Base-by-base conservation (phyloP, 2,113 vertebrate genomes). In the Acrocephalus arundinaceus region DNA sequence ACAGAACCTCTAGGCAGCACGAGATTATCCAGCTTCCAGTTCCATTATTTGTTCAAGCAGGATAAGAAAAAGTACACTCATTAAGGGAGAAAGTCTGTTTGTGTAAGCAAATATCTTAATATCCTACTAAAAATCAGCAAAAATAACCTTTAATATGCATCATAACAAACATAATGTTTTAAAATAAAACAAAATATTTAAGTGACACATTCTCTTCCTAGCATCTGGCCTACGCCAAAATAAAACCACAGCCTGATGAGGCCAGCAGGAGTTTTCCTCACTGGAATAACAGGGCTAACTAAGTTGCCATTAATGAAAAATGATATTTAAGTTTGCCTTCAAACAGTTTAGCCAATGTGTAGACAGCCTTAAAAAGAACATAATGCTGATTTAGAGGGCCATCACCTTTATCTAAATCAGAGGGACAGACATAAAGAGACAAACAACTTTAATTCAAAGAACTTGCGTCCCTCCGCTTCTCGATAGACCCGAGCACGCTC, bases 381-480 rank as follows among this genome's bases (percentile, higher is more conserved):
- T 39, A 87, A 72, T 19, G 55, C 48, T 72, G 52, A 89, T 89
- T 89, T 72, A 93, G 77, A 23, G 0, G 2, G 65, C 66, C 63
- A 89, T 81, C 87, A 89, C 74, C 65, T 78, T 89, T 65, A 71
- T 89, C 84, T 84, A 63, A 94, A 93, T 87, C 66, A 93, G 48
- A 89, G 61, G 61, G 33, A 68, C 58, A 87, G 90, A 89, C 89
- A 67, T 59, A 87, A 83, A 79, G 80, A 89, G 87, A 87, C 80
- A 92, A 90, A 92, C 59, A 94, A 83, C 80, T 96, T 94, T 51
- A 96, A 91, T 71, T 52, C 73, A 67, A 43, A 91, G 77, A 78
- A 46, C 39, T 51, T 48, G 27, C 8, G 33, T 51, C 39, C 35
- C 89, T 94, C 49, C 81, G 81, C 65, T 39, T 81, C 89, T 74